phyloP scores from a whole-genome alignment of 2,888 invertebrate species.

The Sturmia bella region DNA sequence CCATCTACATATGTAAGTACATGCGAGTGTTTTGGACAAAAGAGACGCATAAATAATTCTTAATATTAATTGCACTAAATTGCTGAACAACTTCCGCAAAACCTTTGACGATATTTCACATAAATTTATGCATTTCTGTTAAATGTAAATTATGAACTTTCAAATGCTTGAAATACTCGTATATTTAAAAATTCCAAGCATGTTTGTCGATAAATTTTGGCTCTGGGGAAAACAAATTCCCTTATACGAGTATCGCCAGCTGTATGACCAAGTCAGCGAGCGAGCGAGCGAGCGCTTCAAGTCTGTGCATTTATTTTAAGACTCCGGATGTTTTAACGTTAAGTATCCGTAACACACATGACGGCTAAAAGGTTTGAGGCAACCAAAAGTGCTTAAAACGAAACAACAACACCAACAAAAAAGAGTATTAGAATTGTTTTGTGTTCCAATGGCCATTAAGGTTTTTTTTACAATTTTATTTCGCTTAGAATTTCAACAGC shows the following conservation, averaged over 20 bases:
- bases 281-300: neutral
- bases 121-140: slow-evolving; percentile 53
- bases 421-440: slow-evolving; percentile 44
- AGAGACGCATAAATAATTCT: slow-evolving; percentile 40
- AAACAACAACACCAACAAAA: slow-evolving; percentile 7
- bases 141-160: slow-evolving; percentile 49
- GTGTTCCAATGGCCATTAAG: slow-evolving; percentile 41
- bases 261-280: slow-evolving; percentile 4
- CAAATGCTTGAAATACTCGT: slow-evolving; percentile 8
- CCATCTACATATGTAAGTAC: neutral
- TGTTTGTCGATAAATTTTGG: slow-evolving; percentile 54
- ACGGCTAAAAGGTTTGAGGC: slow-evolving; percentile 53
- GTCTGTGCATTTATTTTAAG: slow-evolving; percentile 5
- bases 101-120: slow-evolving; percentile 30
- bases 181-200: slow-evolving; percentile 61
- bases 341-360: slow-evolving; percentile 61
- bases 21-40: neutral
- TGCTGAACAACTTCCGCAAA: slow-evolving; percentile 47
- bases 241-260: slow-evolving; percentile 34
- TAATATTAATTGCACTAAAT: slow-evolving; percentile 52
- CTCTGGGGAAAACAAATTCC: slow-evolving; percentile 17
- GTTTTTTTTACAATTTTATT: slow-evolving; percentile 35
- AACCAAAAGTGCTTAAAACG: slow-evolving; percentile 33
- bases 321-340: slow-evolving; percentile 59
- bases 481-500: slow-evolving; percentile 59